These are phyloP conservation scores for Enhydra lutris DNA, from an alignment of 2,113 vertebrate species.

Conservation along the genomic window DNA sequence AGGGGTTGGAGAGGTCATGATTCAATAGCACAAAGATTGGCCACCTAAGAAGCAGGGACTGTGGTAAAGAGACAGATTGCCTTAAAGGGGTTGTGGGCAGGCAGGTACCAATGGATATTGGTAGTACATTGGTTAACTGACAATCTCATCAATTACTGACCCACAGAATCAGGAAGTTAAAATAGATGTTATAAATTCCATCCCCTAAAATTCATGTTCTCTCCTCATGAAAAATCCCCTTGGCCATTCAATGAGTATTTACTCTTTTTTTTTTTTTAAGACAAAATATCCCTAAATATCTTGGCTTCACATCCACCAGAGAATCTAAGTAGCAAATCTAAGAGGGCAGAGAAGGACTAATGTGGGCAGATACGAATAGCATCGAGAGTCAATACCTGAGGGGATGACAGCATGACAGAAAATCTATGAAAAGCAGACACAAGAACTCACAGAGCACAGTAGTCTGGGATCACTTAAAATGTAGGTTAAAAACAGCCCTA, in stretches of 20 bases:
- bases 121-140: not conserved
- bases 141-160: not conserved
- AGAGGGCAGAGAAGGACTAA: not conserved
- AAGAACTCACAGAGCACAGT: conserved; percentile 37
- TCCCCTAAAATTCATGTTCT: not conserved
- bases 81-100: not conserved
- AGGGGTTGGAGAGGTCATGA: not conserved
- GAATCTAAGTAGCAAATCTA: conserved; percentile 20
- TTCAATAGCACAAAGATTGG: not conserved
- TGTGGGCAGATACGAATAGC: not conserved
- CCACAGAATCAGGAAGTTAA: not conserved
- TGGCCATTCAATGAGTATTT: not conserved
- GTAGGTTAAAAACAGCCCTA: conserved; percentile 51
- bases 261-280: not conserved
- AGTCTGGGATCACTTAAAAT: conserved; percentile 47
- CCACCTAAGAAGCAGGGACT: not conserved
- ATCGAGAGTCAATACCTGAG: not conserved
- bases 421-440: conserved; percentile 60
- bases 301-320: not conserved
- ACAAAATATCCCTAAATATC: not conserved
- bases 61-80: not conserved
- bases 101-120: not conserved
- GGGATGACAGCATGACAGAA: conserved; percentile 39
- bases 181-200: not conserved
- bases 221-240: not conserved